These are phyloP conservation scores for Dryococelus australis DNA, from an alignment of 2,888 invertebrate genomes.

Conservation along the genomic window DNA sequence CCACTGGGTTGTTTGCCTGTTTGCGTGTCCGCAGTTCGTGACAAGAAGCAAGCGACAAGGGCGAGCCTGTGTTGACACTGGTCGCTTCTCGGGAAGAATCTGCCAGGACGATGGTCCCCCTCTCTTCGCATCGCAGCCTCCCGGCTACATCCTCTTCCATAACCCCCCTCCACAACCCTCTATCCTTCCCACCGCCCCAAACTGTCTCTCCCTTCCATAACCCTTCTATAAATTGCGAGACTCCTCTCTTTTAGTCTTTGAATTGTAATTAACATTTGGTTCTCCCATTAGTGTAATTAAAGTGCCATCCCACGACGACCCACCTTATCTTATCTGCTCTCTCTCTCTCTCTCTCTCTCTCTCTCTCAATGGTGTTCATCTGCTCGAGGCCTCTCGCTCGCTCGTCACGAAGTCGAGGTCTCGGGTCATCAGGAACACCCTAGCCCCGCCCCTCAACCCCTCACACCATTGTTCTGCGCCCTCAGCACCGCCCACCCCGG, in stretches of 20 bases:
- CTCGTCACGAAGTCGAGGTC: neutral
- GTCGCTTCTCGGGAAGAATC: conserved; percentile 12
- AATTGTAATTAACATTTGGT: conserved; percentile 78
- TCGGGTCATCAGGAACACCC: conserved; percentile 33
- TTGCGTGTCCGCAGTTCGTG: conserved; percentile 4
- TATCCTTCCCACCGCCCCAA: neutral
- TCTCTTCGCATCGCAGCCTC: conserved; percentile 40
- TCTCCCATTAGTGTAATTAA: conserved; percentile 81
- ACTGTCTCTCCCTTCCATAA: conserved; percentile 51
- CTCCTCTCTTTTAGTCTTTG: conserved; percentile 68
- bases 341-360: conserved; percentile 29
- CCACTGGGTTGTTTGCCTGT: neutral
- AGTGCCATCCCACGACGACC: conserved; percentile 71
- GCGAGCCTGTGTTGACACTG: neutral
- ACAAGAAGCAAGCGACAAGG: neutral
- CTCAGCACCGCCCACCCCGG: neutral
- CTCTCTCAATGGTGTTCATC: conserved; percentile 34
- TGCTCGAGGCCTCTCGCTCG: conserved; percentile 23
- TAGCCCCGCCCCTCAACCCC: neutral
- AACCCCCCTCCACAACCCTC: conserved; percentile 30
- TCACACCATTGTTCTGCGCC: neutral
- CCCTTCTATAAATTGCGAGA: conserved; percentile 55
- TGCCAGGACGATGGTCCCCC: conserved; percentile 27
- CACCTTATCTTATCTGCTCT: conserved; percentile 56
- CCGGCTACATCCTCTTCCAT: conserved; percentile 36